phyloP scores from a whole-genome alignment of 2,888 invertebrate genomes.

The Agrochola lota region DNA sequence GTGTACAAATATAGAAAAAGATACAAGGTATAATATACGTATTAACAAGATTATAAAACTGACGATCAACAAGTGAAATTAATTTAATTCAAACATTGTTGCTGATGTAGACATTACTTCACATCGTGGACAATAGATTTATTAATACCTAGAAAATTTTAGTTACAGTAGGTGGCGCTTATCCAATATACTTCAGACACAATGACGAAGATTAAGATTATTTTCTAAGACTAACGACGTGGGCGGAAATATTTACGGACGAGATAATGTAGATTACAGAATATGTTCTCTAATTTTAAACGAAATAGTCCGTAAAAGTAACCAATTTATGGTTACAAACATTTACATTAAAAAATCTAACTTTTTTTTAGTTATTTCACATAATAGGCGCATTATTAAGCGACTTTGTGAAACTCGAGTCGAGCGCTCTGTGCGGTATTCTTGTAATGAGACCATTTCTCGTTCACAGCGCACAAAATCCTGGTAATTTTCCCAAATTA shows the following conservation, averaged over 20 bases:
- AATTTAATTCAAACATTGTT: constrained; percentile 32
- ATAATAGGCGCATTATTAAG: constrained; percentile 47
- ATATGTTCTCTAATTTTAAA: constrained; percentile 27
- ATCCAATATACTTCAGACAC: constrained; percentile 31
- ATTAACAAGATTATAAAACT: constrained; percentile 31
- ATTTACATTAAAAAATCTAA: constrained; percentile 21
- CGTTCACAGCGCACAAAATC: constrained; percentile 55
- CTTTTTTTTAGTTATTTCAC: constrained; percentile 36
- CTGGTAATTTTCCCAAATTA: constrained; percentile 58
- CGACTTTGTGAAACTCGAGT: constrained; percentile 49
- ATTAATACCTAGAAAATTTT: constrained; percentile 26
- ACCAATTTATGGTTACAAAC: constrained; percentile 21
- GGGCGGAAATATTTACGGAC: constrained; percentile 26
- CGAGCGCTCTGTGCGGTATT: constrained; percentile 42
- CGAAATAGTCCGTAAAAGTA: constrained; percentile 7
- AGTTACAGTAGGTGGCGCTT: constrained; percentile 33
- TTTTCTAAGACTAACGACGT: constrained; percentile 20
- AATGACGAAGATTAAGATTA: constrained; percentile 25
- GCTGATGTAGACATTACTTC: constrained; percentile 36
- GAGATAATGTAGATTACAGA: constrained; percentile 19
- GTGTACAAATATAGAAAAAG: constrained; percentile 12
- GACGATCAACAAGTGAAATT: constrained; percentile 19
- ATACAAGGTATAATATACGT: no score
- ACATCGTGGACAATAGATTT: constrained; percentile 44
- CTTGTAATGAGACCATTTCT: constrained; percentile 55